A percentile compares a stretch with the other conserved stretches of the same genome.
phyloP scores from a whole-genome alignment of 2,888 invertebrate species.

The Rugalucina vietnamica region DNA sequence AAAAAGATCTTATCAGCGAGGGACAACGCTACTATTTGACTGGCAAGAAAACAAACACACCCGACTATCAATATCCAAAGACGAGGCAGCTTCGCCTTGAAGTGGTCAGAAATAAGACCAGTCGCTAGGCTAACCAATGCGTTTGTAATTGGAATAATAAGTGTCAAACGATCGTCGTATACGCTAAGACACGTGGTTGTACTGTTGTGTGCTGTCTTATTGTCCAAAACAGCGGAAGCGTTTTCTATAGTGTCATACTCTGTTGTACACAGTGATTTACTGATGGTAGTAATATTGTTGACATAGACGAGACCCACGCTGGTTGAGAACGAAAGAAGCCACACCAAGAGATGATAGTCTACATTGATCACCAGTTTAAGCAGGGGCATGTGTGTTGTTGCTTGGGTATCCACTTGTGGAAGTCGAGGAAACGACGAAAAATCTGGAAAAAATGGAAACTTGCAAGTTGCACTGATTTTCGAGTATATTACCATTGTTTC shows the following conservation, averaged over 20 bases:
- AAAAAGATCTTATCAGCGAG: conserved; percentile 41
- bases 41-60: conserved; percentile 37
- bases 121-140: conserved; percentile 55
- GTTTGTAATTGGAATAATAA: conserved; percentile 63
- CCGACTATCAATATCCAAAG: conserved; percentile 49
- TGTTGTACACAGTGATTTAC: conserved; percentile 37
- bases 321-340: conserved; percentile 64
- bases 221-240: background rate
- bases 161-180: conserved; percentile 50
- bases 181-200: conserved; percentile 19
- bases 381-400: conserved; percentile 24
- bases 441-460: background rate
- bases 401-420: background rate
- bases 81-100: conserved; percentile 57
- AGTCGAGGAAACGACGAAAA: background rate
- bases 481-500: too few relatives aligned
- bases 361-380: conserved; percentile 48
- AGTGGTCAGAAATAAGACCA: conserved; percentile 60
- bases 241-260: background rate
- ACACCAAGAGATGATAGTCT: conserved; percentile 58
- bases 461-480: too few relatives aligned
- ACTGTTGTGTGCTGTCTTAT: background rate
- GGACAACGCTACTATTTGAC: conserved; percentile 42
- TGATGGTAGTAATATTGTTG: conserved; percentile 62
- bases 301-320: conserved; percentile 62